Evolutionary conservation across 2,113 vertebrate species (phyloP).

Genomic region (Casuarius casuarius): DNA sequence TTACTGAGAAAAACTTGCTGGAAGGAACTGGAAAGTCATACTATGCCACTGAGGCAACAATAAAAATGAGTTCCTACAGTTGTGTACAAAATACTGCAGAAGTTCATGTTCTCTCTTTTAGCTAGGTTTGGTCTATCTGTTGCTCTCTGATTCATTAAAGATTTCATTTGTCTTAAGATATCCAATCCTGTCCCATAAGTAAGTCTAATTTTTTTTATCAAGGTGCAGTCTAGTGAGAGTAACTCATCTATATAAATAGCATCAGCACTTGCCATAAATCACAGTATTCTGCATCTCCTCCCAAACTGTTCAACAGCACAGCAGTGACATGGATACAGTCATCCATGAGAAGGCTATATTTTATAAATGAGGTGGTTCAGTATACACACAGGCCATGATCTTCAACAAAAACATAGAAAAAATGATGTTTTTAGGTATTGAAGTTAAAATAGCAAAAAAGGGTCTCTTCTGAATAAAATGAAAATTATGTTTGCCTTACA

Average conservation of each 20-base stretch:
- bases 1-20: neutral
- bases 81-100: neutral
- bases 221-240: neutral
- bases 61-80: neutral
- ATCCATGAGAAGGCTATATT: neutral
- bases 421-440: neutral
- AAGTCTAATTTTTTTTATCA: neutral
- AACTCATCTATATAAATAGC: neutral
- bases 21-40: neutral
- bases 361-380: neutral
- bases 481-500: neutral
- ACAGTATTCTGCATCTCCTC: neutral
- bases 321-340: neutral
- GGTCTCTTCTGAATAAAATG: neutral
- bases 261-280: neutral
- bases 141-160: neutral
- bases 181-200: neutral
- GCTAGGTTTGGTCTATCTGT: neutral
- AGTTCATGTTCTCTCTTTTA: neutral
- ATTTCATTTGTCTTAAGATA: neutral
- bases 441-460: neutral
- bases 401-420: neutral
- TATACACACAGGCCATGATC: neutral
- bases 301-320: neutral
- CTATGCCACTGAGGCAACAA: neutral